Evolutionary conservation across 1,140 invertebrate species (phyloP), one percentile per base, ranked within the genome.

Genomic region (Orius laevigatus): DNA sequence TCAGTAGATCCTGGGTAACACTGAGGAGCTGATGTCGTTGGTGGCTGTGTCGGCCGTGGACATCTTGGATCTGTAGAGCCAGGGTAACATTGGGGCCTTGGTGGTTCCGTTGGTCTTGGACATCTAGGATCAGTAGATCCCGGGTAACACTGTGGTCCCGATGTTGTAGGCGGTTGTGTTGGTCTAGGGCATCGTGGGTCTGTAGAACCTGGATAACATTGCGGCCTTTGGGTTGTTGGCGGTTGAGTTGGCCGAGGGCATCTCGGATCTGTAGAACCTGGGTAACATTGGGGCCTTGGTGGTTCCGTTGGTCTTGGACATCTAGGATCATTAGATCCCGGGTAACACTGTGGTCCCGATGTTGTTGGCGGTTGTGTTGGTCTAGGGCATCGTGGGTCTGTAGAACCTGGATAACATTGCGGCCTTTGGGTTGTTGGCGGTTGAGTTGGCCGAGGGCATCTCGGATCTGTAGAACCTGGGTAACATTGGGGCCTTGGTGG

Each of bases 351-450:
- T 8, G 64, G 48, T 62, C 40, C 58, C 64, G 33, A 63, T 64
- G n/a, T 50, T 51, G 33, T 50, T 48, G 43, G 33, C 19, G 53
- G 53, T 31, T 53, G 53, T 34, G 45, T 44, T 16, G 38, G 57
- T 57, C 49, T 49, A 41, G 50, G 56, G 50, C 58, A 66, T 40
- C 64, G 55, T 10, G 63, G 58, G 51, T 68, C 63, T 20, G 33
- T 55, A 5, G 57, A 60, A 19, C 66, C 67, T 10, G 66, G 66
- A 48, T 60, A 67, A 45, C 65, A 67, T 9, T 49, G 53, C 34
- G 60, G 58, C 35, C 56, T 55, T 38, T 55, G 55, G 16, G 53
- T 53, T 39, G 12, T 41, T 44, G 58, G 39, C 4, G 44, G 49
- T 20, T 53, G 48, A 50, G 52, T 46, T 5, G 60, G 63, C 47